A percentile compares a stretch with the other conserved stretches of the same genome.
These are phyloP conservation scores for Patiria pectinifera DNA, from an alignment of 53 echinoderm and acorn worm species.

Conservation along the genomic window DNA sequence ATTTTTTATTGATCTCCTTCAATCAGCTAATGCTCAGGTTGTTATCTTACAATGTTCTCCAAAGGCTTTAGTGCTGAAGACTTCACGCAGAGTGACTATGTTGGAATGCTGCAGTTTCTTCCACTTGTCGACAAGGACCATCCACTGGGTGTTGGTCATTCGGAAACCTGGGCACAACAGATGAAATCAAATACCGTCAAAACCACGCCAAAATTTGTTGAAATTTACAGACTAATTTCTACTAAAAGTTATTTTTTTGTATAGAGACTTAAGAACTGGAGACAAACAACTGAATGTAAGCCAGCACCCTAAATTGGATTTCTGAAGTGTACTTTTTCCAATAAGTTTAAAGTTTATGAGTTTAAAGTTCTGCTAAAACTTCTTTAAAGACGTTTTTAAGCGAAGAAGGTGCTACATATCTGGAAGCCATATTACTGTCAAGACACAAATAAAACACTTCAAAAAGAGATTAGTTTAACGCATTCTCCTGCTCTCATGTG, in stretches of 20 bases:
- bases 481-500: not conserved
- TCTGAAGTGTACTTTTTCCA: too few relatives aligned
- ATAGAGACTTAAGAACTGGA: not conserved
- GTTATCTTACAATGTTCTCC: slow-evolving; percentile 96
- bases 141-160: slow-evolving; percentile 96
- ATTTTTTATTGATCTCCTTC: not conserved
- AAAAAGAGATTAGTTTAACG: not conserved
- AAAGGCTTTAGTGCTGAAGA: slow-evolving; percentile 99
- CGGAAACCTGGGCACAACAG: slow-evolving; percentile 76
- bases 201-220: not conserved
- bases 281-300: too few relatives aligned
- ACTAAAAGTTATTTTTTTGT: not conserved
- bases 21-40: not conserved
- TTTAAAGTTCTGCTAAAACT: too few relatives aligned
- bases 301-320: too few relatives aligned
- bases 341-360: too few relatives aligned
- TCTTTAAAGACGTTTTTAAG: too few relatives aligned
- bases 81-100: slow-evolving; percentile 95
- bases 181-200: not conserved
- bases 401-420: too few relatives aligned
- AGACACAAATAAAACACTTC: too few relatives aligned
- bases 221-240: not conserved
- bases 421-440: too few relatives aligned
- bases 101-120: slow-evolving; percentile 99
- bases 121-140: slow-evolving; percentile 98